Evolutionary conservation across 1,140 invertebrate species (phyloP).

Genomic region (Chrysoperla carnea): DNA sequence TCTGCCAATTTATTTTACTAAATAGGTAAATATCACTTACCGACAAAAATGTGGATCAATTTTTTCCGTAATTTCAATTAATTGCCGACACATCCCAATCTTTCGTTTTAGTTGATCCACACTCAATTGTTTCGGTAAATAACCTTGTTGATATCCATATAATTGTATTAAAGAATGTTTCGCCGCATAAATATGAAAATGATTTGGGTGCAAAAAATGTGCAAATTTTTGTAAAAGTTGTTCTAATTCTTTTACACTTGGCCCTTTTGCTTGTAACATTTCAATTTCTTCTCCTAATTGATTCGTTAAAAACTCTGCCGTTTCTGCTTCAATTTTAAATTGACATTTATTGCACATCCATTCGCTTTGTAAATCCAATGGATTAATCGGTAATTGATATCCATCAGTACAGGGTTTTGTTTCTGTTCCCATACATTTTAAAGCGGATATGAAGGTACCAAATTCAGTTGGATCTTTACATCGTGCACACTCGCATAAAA

Average conservation of each 20-base stretch:
- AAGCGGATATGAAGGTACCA: constrained; percentile 52
- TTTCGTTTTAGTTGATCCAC: constrained; percentile 41
- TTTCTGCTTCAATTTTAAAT: constrained; percentile 29
- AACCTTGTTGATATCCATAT: constrained; percentile 43
- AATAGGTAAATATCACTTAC: constrained; percentile 10
- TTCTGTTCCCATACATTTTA: constrained; percentile 42
- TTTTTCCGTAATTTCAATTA: constrained; percentile 38
- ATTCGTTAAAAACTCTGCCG: constrained; percentile 39
- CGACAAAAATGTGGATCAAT: constrained; percentile 34
- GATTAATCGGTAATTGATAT: constrained; percentile 44
- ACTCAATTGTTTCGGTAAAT: constrained; percentile 28
- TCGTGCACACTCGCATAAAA: constrained; percentile 48
- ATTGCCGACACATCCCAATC: constrained; percentile 43
- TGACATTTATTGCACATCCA: constrained; percentile 57
- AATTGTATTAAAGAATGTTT: constrained; percentile 65
- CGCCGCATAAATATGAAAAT: constrained; percentile 61
- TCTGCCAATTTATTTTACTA: too few species aligned
- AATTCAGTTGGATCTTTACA: constrained; percentile 63
- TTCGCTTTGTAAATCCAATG: constrained; percentile 44
- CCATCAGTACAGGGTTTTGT: constrained; percentile 35
- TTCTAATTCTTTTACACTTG: constrained; percentile 37
- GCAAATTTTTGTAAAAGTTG: constrained; percentile 38
- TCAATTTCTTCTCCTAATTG: constrained; percentile 61
- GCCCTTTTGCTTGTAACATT: constrained; percentile 33
- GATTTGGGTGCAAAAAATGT: constrained; percentile 56